Percentiles rank a stretch among this genome's conserved stretches.
Conservation (phyloP, 2,888 invertebrate species). For the Antheraea assamensis region DNA sequence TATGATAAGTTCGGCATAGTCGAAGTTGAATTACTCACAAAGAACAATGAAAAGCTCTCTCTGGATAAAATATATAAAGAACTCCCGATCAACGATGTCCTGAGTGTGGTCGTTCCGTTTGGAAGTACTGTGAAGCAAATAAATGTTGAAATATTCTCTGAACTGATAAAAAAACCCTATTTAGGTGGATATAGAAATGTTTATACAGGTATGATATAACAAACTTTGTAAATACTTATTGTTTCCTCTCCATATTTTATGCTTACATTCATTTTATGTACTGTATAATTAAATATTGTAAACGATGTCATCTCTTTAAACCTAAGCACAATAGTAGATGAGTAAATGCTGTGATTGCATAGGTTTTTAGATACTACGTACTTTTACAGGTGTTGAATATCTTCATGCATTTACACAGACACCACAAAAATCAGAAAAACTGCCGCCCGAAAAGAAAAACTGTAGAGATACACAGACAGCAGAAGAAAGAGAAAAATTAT, state of each 20-base stretch:
- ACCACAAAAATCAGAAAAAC: slow-evolving; percentile 80
- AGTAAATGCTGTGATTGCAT: too few relatives aligned
- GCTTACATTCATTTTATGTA: too few relatives aligned
- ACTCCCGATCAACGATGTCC: slow-evolving; percentile 67
- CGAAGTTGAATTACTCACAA: slow-evolving; percentile 70
- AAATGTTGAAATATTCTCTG: slow-evolving; percentile 75
- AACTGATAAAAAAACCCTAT: slow-evolving; percentile 86
- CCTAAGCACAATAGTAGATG: too few relatives aligned
- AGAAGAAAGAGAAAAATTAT: slow-evolving; percentile 73
- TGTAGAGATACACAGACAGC: slow-evolving; percentile 87
- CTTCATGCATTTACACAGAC: slow-evolving; percentile 94
- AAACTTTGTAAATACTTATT: background rate
- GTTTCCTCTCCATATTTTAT: too few relatives aligned
- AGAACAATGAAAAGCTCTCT: slow-evolving; percentile 64
- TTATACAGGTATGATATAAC: slow-evolving; percentile 76
- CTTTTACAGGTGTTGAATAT: slow-evolving; percentile 82
- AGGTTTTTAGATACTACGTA: background rate
- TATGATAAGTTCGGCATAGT: slow-evolving; percentile 76
- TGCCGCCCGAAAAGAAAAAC: slow-evolving; percentile 75
- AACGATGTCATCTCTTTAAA: too few relatives aligned
- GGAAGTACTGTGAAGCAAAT: slow-evolving; percentile 65
- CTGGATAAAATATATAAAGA: slow-evolving; percentile 73
- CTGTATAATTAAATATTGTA: too few relatives aligned
- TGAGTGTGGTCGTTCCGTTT: slow-evolving; percentile 69
- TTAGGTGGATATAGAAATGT: slow-evolving; percentile 91